Evolutionary conservation across 1,140 invertebrate species (phyloP).

Genomic region (Trichonephila clavipes): DNA sequence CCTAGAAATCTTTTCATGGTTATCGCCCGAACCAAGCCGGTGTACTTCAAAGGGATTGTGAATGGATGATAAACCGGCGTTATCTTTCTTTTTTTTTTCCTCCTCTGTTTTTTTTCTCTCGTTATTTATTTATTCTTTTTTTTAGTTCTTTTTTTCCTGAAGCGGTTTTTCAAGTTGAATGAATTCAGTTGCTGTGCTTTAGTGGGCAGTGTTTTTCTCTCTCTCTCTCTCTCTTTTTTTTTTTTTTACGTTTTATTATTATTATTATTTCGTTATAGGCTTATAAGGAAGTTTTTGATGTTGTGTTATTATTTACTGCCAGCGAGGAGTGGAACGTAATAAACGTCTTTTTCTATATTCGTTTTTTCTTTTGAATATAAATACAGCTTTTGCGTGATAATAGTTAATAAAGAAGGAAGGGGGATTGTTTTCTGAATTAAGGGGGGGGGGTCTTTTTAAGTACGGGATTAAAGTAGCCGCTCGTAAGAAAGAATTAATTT

Average conservation of each 20-base stretch:
- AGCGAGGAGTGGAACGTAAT: constrained; percentile 16
- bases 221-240: background rate
- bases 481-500: too few relatives aligned
- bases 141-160: constrained; percentile 38
- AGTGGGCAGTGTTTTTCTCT: constrained; percentile 59
- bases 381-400: constrained; percentile 8
- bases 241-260: background rate
- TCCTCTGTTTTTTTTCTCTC: constrained; percentile 32
- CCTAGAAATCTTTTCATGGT: constrained; percentile 69
- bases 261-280: background rate
- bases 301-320: constrained; percentile 28
- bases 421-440: background rate
- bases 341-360: background rate
- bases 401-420: background rate
- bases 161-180: constrained; percentile 76
- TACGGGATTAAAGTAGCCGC: too few relatives aligned
- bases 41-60: constrained; percentile 70
- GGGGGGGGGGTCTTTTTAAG: background rate
- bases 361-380: constrained; percentile 2
- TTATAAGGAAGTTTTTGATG: constrained; percentile 56
- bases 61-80: constrained; percentile 75
- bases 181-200: constrained; percentile 70
- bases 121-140: constrained; percentile 48
- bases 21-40: constrained; percentile 68
- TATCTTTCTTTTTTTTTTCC: constrained; percentile 73